Percentiles rank a stretch among this genome's conserved stretches.
phyloP scores from a whole-genome alignment of 2,113 vertebrate genomes.

The Siniperca chuatsi region DNA sequence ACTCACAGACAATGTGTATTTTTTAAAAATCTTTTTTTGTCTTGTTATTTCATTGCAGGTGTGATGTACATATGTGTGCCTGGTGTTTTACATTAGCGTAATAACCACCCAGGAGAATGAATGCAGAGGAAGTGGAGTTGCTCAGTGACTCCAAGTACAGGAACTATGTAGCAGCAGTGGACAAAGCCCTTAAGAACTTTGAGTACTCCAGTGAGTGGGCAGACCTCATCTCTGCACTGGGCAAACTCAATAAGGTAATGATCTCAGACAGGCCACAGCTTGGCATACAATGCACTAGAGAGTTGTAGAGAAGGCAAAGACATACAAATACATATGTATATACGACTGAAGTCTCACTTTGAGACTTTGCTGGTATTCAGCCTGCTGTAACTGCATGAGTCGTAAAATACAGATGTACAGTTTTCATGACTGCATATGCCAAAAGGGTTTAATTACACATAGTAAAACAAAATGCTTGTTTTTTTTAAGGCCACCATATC shows the following conservation, averaged over 20 bases:
- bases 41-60: slow-evolving; percentile 79
- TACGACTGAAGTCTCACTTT: background rate
- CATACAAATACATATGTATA: background rate
- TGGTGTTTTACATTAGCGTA: slow-evolving; percentile 85
- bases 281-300: background rate
- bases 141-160: slow-evolving; percentile 98
- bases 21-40: background rate
- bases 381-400: no score
- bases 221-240: slow-evolving; percentile 97
- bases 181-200: slow-evolving; percentile 99
- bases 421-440: background rate
- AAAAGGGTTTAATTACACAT: background rate
- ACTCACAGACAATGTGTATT: background rate
- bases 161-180: slow-evolving; percentile 97
- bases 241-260: slow-evolving; percentile 97
- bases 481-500: background rate
- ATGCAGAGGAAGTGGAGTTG: slow-evolving; percentile 98
- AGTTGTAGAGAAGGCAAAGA: background rate
- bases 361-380: background rate
- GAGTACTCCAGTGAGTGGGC: slow-evolving; percentile 99
- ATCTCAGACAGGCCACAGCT: background rate
- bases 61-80: slow-evolving; percentile 88
- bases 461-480: background rate
- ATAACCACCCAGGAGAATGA: slow-evolving; percentile 93
- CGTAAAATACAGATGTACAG: background rate